Percentiles rank a stretch among this genome's conserved stretches.
phyloP scores from a whole-genome alignment of 2,888 invertebrate genomes.

The Crioceris asparagi region DNA sequence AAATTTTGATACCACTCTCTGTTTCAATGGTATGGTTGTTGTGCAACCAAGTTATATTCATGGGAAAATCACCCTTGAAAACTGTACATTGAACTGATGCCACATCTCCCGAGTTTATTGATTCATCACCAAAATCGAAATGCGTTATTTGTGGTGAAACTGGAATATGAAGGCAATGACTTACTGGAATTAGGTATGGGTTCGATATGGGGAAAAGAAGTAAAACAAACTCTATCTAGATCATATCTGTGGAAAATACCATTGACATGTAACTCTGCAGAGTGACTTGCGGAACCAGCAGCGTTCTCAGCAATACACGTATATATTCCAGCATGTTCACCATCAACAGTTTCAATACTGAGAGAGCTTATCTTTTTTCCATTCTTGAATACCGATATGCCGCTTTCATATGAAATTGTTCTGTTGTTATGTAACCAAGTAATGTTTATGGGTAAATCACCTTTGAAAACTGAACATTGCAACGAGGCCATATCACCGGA shows the following conservation, averaged over 20 bases:
- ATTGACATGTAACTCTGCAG: slow-evolving; percentile 55
- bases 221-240: too few species aligned
- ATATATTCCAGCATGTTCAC: slow-evolving; percentile 50
- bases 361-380: slow-evolving; percentile 42
- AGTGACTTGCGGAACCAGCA: slow-evolving; percentile 43
- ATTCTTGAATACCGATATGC: slow-evolving; percentile 37
- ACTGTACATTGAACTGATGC: slow-evolving; percentile 47
- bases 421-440: slow-evolving; percentile 53
- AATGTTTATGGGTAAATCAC: slow-evolving; percentile 66
- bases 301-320: slow-evolving; percentile 52
- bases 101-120: slow-evolving; percentile 47
- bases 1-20: slow-evolving; percentile 31
- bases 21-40: slow-evolving; percentile 35
- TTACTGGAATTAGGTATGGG: too few species aligned
- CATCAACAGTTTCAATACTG: slow-evolving; percentile 48
- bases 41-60: slow-evolving; percentile 62
- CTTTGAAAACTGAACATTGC: slow-evolving; percentile 58
- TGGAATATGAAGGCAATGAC: slow-evolving; percentile 17
- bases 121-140: slow-evolving; percentile 47
- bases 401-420: slow-evolving; percentile 24
- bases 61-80: slow-evolving; percentile 65
- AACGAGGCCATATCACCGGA: slow-evolving; percentile 28
- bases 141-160: slow-evolving; percentile 37
- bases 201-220: too few species aligned
- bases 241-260: too few species aligned